Base-by-base conservation (phyloP, 2,113 vertebrate species). In the Cygnus atratus region DNA sequence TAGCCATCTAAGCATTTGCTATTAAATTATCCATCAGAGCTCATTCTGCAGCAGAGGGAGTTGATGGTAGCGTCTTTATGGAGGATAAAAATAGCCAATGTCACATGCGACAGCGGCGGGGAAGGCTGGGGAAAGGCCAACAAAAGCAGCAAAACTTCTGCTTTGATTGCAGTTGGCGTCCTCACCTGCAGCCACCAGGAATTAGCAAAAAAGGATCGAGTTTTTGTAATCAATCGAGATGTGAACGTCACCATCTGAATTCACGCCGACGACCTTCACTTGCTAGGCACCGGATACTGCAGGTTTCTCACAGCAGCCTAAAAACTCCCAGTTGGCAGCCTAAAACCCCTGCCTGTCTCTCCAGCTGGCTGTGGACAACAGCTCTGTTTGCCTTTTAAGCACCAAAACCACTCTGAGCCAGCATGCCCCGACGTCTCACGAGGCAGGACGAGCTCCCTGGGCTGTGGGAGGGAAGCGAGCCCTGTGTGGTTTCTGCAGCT, bases 1-100 rank as follows among this genome's bases (percentile, higher is more conserved):
- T 87, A 89, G 79, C 82, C 55, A 78, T 78, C 57, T 66, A 81
- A 92, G 72, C 58, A 63, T 88, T 91, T 66, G 43, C 50, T 90
- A 83, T 85, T 92, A 93, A 92, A 94, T 96, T 91, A 97, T 96
- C 92, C 92, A 91, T 84, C 94, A 92, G 81, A 88, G 55, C 68
- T 85, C 31, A 72, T 96, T 77, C 39, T 17, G 71, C 83, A 94
- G 79, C 76, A 86, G 67, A 92, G 88, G 80, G 88, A 93, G 78
- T 54, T 93, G 94, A 95, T 95, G 94, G 88, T 90, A 67, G 54
- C 15, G 0, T 92, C 92, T 94, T 96, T 83, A 82, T 3, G 12
- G 73, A 37, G 74, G 83, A 93, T 87, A 96, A 93, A 96, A 85
- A 95, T 92, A 97, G 92, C 77, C 57, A 20, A 24, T 13, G 2